These are phyloP conservation scores for Peucedramus taeniatus DNA, from an alignment of 2,113 vertebrate species.

Conservation along the genomic window DNA sequence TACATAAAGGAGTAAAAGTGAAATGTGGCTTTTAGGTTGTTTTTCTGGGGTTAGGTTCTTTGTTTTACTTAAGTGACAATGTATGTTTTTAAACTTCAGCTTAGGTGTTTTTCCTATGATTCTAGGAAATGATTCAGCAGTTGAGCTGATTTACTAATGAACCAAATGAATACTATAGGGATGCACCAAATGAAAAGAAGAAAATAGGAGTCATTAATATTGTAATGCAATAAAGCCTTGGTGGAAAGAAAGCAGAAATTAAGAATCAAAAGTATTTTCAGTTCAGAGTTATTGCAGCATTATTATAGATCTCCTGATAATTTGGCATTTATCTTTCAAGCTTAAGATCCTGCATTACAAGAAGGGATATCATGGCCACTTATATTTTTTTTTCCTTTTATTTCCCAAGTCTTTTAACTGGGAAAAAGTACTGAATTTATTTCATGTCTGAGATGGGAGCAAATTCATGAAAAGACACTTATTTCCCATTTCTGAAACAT, in stretches of 20 bases:
- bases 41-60: rapidly evolving
- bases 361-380: background rate
- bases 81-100: background rate
- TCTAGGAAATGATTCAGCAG: background rate
- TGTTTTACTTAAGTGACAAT: background rate
- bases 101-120: background rate
- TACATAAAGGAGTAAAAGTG: background rate
- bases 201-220: background rate
- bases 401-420: background rate
- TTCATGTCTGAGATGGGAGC: background rate
- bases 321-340: background rate
- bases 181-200: background rate
- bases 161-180: background rate
- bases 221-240: background rate
- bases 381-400: background rate
- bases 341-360: background rate
- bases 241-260: background rate
- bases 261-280: background rate
- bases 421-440: background rate
- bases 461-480: background rate
- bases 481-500: background rate
- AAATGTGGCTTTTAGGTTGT: background rate
- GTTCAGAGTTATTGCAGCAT: background rate
- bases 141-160: background rate
- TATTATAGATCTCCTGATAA: background rate